These are phyloP conservation scores for Helicoverpa zea DNA, from an alignment of 1,140 invertebrate species.

Conservation along the genomic window DNA sequence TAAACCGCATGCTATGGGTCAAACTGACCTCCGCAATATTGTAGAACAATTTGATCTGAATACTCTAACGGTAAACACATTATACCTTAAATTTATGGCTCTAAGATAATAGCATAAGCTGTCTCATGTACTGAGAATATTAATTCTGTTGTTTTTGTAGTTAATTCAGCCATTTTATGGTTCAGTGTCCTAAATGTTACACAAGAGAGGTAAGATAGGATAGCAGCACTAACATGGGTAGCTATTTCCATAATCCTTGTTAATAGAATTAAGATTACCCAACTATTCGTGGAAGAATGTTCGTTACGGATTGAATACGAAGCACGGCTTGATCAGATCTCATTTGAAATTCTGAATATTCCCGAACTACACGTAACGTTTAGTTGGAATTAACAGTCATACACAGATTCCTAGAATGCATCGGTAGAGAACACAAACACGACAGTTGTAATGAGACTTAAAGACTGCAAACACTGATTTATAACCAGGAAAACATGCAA, in stretches of 20 bases:
- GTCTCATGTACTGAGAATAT: conserved; percentile 22
- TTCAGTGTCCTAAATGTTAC: background rate
- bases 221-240: background rate
- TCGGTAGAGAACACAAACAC: too few species aligned
- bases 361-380: background rate
- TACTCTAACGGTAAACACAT: conserved; percentile 69
- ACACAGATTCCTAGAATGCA: background rate
- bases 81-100: conserved; percentile 53
- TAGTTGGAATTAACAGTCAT: background rate
- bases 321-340: background rate
- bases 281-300: background rate
- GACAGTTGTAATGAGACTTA: background rate
- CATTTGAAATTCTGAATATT: background rate
- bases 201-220: background rate
- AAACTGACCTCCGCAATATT: conserved; percentile 66
- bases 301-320: background rate
- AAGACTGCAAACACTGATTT: background rate
- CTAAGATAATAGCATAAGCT: conserved; percentile 47
- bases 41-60: conserved; percentile 71
- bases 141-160: conserved; percentile 14
- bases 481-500: background rate
- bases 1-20: conserved; percentile 56
- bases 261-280: background rate
- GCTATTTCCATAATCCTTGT: background rate
- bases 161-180: background rate